Evolutionary conservation across 2,797 vertebrate species (phyloP), one percentile per base, ranked within the genome.

Genomic region (Epinephelus awoara): DNA sequence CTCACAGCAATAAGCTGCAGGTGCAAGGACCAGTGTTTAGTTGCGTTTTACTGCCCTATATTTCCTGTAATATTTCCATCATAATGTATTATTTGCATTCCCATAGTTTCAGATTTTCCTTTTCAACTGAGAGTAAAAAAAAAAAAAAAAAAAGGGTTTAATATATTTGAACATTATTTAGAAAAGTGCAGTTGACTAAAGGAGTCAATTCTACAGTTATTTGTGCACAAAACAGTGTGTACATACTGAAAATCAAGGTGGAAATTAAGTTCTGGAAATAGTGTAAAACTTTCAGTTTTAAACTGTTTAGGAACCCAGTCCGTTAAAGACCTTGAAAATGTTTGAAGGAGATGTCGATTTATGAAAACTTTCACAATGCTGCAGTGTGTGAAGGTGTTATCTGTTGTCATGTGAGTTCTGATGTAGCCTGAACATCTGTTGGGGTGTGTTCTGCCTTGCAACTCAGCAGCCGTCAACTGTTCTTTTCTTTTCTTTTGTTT

Each of bases 341-440:
- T 79, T 46, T 61, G 38, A 40, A 65, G 15, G 40, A 46, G 49
- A 38, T 13, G 57, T 56, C 23, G 65, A 42, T 64, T 61, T 71
- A 25, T 6, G 23, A 49, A 67, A 70, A 74, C 61, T 42, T 58
- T 63, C 17, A 73, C 72, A 72, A 44, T 63, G 42, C 38, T 59
- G 63, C 69, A 65, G 38, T 50, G 67, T 72, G 46, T 66, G 59
- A 19, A 50, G 71, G 42, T 67, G 44, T 67, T 13, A 25, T 42
- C 29, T 67, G 68, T 64, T 56, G 66, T 49, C 63, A 70, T 23
- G 72, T 51, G 63, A 67, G 42, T 38, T 55, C 5, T 59, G 54
- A 63, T 50, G 64, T 47, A 62, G 56, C 68, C 50, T 25, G 56
- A 75, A 82, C 80, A 84, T 75, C 78, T 90, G 80, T 52, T 54